phyloP scores from a whole-genome alignment of 2,797 vertebrate species.

The Lophura swinhoii region DNA sequence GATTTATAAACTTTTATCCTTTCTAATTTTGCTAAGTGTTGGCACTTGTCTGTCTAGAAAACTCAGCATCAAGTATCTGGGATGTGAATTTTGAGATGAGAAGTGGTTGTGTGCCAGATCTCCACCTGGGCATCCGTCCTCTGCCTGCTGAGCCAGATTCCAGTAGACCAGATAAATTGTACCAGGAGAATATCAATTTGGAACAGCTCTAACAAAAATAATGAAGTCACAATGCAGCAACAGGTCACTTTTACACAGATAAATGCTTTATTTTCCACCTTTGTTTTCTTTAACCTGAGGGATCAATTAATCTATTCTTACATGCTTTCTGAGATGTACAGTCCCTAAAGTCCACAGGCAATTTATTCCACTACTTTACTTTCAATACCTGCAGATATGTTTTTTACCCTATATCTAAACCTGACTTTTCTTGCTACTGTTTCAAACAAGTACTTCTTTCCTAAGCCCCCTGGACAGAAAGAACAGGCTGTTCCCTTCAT shows the following conservation, averaged over 20 bases:
- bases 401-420: background rate
- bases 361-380: background rate
- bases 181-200: background rate
- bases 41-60: background rate
- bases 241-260: background rate
- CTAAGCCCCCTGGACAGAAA: background rate
- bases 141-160: background rate
- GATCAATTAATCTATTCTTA: background rate
- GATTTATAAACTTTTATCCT: background rate
- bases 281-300: background rate
- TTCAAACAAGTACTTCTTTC: background rate
- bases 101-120: background rate
- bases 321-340: background rate
- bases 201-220: background rate
- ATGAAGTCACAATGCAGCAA: background rate
- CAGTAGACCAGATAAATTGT: background rate
- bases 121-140: background rate
- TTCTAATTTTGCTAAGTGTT: background rate
- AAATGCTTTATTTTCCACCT: background rate
- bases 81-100: background rate
- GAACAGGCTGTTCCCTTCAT: background rate
- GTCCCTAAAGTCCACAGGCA: background rate
- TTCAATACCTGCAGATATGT: background rate
- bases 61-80: background rate
- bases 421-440: background rate